Base-by-base conservation (phyloP, 2,113 vertebrate species). In the Pleuronectes platessa region DNA sequence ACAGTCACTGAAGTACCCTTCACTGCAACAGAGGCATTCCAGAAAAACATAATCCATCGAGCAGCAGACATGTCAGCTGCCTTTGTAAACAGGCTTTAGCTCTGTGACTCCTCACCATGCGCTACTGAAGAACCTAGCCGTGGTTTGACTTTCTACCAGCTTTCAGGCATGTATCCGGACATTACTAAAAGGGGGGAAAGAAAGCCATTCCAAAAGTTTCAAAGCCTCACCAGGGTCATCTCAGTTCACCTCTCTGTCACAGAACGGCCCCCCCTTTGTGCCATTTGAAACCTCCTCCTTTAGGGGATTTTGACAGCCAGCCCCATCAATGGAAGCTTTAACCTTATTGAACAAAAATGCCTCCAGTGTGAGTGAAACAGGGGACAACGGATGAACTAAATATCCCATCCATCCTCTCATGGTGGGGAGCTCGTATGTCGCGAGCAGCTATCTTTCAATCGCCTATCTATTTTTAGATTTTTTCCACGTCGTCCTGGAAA, bases 291-390 rank as follows among this genome's bases (percentile, higher is more conserved):
- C 55, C 53, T 68, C 15, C 27, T 61, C 49, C 63, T 31, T 21
- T 40, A n/a, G 61, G 58, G 23, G 37, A 21, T 35, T 45, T 31
- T 68, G 68, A 74, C 42, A 66, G 27, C 45, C 40, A 12, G 21
- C 59, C 63, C 66, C 53, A n/a, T 53, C 65, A 6, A 27, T 67
- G 67, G 71, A 77, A 78, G 61, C 76, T 63, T 58, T 42, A 61
- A 13, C 49, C 71, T 45, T 78, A 73, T 79, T 79, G 76, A 76
- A 84, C 78, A 69, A 26, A 73, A 72, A 59, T 72, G 73, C 72
- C 59, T 75, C 68, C 54, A 37, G 24, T 23, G 58, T 70, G 23
- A 68, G 53, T 63, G 61, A 9, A 1, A 70, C 24, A 12, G 18
- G 37, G 51, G 58, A 45, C 58, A 60, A 76, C 76, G 78, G 81